phyloP scores from a whole-genome alignment of 2,888 invertebrate genomes.

The Agriotes lineatus region DNA sequence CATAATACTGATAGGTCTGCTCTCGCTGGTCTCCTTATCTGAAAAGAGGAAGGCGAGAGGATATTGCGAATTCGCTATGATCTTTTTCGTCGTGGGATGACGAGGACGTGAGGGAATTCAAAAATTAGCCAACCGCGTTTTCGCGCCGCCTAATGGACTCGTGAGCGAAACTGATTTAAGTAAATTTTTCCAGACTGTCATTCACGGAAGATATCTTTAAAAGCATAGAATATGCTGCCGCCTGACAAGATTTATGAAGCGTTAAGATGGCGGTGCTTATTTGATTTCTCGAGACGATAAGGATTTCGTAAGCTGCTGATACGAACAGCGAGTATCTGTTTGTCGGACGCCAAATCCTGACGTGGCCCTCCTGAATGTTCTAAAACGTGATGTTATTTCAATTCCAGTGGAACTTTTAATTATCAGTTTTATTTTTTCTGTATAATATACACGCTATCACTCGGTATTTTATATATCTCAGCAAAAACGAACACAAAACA shows the following conservation, averaged over 20 bases:
- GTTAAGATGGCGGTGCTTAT: neutral
- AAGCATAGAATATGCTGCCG: neutral
- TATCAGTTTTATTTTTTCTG: too few species aligned
- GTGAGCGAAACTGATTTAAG: slow-evolving; percentile 10
- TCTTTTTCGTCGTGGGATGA: too few species aligned
- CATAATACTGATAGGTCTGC: neutral
- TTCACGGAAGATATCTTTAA: neutral
- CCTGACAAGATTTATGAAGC: neutral
- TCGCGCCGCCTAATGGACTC: neutral
- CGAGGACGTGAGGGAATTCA: neutral
- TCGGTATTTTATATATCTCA: too few species aligned
- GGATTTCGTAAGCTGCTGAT: neutral
- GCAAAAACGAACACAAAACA: too few species aligned
- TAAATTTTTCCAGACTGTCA: neutral
- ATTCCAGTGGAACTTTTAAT: too few species aligned
- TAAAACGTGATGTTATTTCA: too few species aligned
- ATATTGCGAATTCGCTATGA: slow-evolving; percentile 12
- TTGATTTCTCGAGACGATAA: neutral
- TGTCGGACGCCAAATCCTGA: too few species aligned
- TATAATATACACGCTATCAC: too few species aligned
- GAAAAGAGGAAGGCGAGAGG: neutral
- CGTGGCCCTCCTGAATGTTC: too few species aligned
- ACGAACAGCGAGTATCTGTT: too few species aligned
- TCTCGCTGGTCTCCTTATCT: too few species aligned
- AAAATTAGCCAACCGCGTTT: neutral